Percentiles rank a stretch among this genome's conserved stretches.
Conservation (phyloP, 1,140 invertebrate species). For the Drosophila varians region DNA sequence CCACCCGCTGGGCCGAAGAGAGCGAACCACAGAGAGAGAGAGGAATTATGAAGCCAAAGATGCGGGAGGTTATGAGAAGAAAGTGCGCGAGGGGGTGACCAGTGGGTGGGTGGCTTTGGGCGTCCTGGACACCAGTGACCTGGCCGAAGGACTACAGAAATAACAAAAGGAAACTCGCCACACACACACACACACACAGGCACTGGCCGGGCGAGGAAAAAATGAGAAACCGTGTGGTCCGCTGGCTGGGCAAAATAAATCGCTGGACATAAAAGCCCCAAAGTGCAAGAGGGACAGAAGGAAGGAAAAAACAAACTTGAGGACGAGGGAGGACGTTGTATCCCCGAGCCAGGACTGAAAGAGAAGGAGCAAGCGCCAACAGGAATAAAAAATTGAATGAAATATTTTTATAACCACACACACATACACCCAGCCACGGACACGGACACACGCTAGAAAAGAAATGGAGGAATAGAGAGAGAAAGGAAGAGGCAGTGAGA, state of each 20-base stretch:
- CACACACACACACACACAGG: slow-evolving; percentile 26
- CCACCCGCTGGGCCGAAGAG: slow-evolving; percentile 8
- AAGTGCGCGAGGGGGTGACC: too few relatives aligned
- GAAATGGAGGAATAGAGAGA: slow-evolving; percentile 9
- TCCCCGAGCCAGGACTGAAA: neutral
- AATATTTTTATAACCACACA: slow-evolving; percentile 79
- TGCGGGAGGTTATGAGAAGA: slow-evolving; percentile 12
- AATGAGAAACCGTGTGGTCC: slow-evolving; percentile 73
- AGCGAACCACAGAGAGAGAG: slow-evolving; percentile 29
- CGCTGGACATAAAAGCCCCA: slow-evolving; percentile 65
- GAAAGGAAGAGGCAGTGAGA: neutral
- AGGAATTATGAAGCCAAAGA: slow-evolving; percentile 73
- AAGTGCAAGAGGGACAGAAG: slow-evolving; percentile 53
- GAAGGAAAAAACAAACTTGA: slow-evolving; percentile 8
- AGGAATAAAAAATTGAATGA: slow-evolving; percentile 79
- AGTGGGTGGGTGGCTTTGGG: neutral
- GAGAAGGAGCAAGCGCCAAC: slow-evolving; percentile 43
- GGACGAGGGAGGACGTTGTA: neutral
- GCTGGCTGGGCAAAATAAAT: slow-evolving; percentile 71
- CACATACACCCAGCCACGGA: slow-evolving; percentile 12
- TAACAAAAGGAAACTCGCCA: slow-evolving; percentile 31
- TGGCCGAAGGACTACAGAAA: slow-evolving; percentile 46
- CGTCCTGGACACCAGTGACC: slow-evolving; percentile 57
- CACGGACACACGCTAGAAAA: neutral
- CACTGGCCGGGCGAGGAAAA: slow-evolving; percentile 26